Evolutionary conservation across 2,888 invertebrate species (phyloP), one percentile per base, ranked within the genome.

Genomic region (Agrotis ipsilon): DNA sequence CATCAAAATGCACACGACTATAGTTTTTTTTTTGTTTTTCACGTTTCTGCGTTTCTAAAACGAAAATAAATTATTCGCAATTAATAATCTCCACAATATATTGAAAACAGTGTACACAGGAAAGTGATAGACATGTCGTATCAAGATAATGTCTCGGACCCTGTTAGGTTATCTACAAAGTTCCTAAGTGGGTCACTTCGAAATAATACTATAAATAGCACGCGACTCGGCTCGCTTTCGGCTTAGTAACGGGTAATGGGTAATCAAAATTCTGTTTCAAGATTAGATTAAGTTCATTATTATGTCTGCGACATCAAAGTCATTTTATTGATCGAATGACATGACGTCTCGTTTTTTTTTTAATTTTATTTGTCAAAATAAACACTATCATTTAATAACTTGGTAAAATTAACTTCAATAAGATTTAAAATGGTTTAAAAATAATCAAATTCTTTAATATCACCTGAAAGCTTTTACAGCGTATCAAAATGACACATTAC

Each of bases 101-200:
- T 66, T 63, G 65, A 57, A 58, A 48, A 71, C 65, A 71, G 58
- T 58, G 18, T 45, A 66, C 72, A 60, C 72, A 83, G 82, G 83
- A 87, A 88, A 87, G 80, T 86, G 87, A 84, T 85, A 83, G 88
- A 85, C 84, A 72, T 78, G 82, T 72, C 73, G 68, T 83, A 86
- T 86, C 88, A 84, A 82, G 88, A 86, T 88, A 87, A 83, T 61
- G 71, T 66, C 68, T 78, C 75, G 75, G 83, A 85, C 79, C 78
- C 67, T 78, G 70, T 78, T 81, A 83, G 87, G 86, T 88, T 88
- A 88, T 88, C 88, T 65, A 61, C 75, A 68, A 72, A 80, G 74
- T 72, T 59, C 48, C 46, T 48, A 84, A 84, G 81, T 86, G 68
- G 83, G 86, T 75, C 80, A 73, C 63, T 72, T 78, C 65, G 75